phyloP scores from a whole-genome alignment of 2,797 vertebrate species.

The Sebastes kiyomatsui region DNA sequence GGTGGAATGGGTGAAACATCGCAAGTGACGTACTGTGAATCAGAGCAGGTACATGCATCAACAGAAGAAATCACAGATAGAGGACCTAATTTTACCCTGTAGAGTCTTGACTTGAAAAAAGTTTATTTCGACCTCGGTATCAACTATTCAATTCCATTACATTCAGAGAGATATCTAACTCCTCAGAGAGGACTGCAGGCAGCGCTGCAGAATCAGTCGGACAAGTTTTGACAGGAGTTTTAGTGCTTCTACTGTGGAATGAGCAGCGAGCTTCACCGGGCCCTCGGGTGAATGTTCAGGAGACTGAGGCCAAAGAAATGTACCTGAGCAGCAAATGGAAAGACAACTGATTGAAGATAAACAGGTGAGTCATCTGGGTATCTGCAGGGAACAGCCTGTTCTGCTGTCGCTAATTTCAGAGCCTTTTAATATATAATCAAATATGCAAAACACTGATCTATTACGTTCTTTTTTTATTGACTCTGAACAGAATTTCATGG shows the following conservation, averaged over 20 bases:
- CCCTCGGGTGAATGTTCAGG: conserved; percentile 9
- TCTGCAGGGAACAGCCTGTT: conserved; percentile 3
- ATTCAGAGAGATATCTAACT: not conserved
- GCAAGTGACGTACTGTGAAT: too few relatives aligned
- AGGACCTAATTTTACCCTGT: too few relatives aligned
- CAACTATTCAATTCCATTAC: too few relatives aligned
- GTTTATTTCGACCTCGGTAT: not conserved
- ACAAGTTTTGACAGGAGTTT: conserved; percentile 73
- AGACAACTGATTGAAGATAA: conserved; percentile 11
- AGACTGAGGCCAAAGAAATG: conserved; percentile 19
- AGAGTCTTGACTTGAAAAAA: not conserved
- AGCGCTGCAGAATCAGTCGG: not conserved
- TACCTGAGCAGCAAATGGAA: conserved; percentile 4
- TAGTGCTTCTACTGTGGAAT: conserved; percentile 57
- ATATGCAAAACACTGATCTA: not conserved
- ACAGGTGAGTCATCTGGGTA: conserved; percentile 26
- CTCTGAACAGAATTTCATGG: too few relatives aligned
- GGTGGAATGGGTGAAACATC: too few relatives aligned
- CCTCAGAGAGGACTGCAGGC: not conserved
- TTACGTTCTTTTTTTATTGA: not conserved
- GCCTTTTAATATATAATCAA: too few relatives aligned
- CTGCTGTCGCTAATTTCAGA: not conserved
- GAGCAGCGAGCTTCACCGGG: conserved; percentile 31
- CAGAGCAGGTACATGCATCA: too few relatives aligned
- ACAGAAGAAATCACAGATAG: too few relatives aligned